Conservation (phyloP, 2,888 invertebrate species). For the Subacronicta megacephala region DNA sequence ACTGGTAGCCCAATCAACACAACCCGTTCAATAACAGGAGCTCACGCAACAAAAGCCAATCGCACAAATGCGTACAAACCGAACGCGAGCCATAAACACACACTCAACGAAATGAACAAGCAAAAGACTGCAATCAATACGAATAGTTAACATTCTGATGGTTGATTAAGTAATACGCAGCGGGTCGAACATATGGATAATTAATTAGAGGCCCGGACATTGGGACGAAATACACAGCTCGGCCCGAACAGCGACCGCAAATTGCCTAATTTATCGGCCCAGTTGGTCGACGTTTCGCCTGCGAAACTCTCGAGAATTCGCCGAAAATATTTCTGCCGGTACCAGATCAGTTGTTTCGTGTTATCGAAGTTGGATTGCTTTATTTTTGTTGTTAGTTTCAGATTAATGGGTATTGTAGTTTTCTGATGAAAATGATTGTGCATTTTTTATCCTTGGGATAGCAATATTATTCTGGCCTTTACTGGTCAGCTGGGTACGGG, state of each 20-base stretch:
- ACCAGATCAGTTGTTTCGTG: conserved; percentile 8
- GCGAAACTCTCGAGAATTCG: conserved; percentile 40
- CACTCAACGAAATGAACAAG: conserved; percentile 61
- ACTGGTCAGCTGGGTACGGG: too few species aligned
- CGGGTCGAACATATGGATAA: conserved; percentile 68
- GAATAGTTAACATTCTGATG: conserved; percentile 68
- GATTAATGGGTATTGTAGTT: conserved; percentile 5
- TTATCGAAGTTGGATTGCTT: conserved; percentile 8
- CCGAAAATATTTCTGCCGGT: conserved; percentile 29
- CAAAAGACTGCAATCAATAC: conserved; percentile 61
- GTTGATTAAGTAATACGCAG: conserved; percentile 72
- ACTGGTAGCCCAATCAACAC: conserved; percentile 10
- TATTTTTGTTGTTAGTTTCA: conserved; percentile 17
- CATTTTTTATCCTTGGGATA: too few species aligned
- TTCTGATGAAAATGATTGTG: too few species aligned
- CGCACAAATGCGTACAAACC: conserved; percentile 38
- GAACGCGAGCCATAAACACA: conserved; percentile 51
- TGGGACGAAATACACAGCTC: conserved; percentile 56
- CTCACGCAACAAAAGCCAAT: conserved; percentile 35
- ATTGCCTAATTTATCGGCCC: conserved; percentile 78
- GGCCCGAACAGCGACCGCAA: conserved; percentile 63
- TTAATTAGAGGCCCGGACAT: conserved; percentile 72
- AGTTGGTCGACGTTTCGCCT: conserved; percentile 57
- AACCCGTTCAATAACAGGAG: conserved; percentile 22
- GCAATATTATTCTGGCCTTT: too few species aligned